phyloP scores from a whole-genome alignment of 2,888 invertebrate genomes.

The Coelopa pilipes region DNA sequence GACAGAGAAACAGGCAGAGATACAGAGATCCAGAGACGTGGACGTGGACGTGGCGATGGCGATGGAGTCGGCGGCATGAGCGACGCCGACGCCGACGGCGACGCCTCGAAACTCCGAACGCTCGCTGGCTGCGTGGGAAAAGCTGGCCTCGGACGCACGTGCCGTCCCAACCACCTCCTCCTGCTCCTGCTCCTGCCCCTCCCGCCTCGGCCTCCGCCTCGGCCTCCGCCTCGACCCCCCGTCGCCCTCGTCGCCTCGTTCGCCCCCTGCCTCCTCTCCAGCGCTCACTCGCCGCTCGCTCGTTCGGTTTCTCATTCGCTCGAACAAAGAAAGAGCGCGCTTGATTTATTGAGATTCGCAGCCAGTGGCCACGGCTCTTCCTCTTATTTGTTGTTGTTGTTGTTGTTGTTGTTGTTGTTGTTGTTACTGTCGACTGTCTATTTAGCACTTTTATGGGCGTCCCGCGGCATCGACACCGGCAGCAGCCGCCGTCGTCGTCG shows the following conservation, averaged over 20 bases:
- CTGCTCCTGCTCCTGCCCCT: too few relatives aligned
- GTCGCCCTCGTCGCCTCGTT: not conserved
- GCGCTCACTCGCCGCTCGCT: not conserved
- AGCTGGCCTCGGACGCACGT: too few relatives aligned
- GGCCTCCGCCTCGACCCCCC: not conserved
- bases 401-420: constrained; percentile 13
- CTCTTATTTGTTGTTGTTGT: too few relatives aligned
- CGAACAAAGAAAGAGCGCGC: constrained; percentile 27
- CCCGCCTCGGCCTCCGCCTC: not conserved
- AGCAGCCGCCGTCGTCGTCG: constrained; percentile 6
- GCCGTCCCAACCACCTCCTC: too few relatives aligned
- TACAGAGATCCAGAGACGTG: too few relatives aligned
- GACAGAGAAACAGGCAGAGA: too few relatives aligned
- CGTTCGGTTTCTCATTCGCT: constrained; percentile 12
- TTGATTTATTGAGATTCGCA: constrained; percentile 28
- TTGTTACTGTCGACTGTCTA: not conserved
- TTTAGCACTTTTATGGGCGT: constrained; percentile 27
- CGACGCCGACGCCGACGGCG: too few relatives aligned
- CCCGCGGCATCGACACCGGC: not conserved
- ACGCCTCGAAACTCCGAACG: too few relatives aligned
- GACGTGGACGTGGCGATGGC: too few relatives aligned
- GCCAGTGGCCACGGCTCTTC: constrained; percentile 15
- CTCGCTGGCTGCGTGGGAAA: too few relatives aligned
- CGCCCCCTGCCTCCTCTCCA: not conserved
- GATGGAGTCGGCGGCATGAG: too few relatives aligned